A percentile compares a stretch with the other conserved stretches of the same genome.
These are phyloP conservation scores for Nematolebias whitei DNA, from an alignment of 2,113 vertebrate genomes.

Conservation along the genomic window DNA sequence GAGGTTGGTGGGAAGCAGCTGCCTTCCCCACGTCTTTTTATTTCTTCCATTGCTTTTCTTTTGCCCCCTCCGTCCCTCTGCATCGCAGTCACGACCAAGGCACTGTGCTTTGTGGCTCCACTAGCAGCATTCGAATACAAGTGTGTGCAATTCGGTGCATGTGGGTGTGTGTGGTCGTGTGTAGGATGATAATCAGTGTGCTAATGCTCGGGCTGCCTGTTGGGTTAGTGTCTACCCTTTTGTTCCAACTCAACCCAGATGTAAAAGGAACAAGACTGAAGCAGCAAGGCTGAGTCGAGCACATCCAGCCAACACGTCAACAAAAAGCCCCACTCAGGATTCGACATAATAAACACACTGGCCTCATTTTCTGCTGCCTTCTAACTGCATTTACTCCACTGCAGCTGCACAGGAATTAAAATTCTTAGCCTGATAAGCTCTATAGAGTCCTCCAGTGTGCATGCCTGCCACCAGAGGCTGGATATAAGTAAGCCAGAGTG, in stretches of 20 bases:
- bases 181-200: constrained; percentile 20
- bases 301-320: constrained; percentile 21
- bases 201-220: constrained; percentile 31
- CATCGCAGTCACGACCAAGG: constrained; percentile 32
- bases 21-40: constrained; percentile 36
- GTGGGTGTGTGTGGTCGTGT: constrained; percentile 14
- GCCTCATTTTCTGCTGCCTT: constrained; percentile 20
- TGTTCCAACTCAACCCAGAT: constrained; percentile 45
- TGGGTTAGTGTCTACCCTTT: constrained; percentile 47
- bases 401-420: constrained; percentile 14
- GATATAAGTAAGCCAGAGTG: neutral
- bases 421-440: constrained; percentile 18
- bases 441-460: neutral
- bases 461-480: constrained; percentile 1
- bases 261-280: constrained; percentile 24
- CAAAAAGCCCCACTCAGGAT: constrained; percentile 10
- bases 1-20: constrained; percentile 60
- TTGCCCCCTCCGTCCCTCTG: constrained; percentile 23
- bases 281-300: constrained; percentile 9
- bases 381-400: constrained; percentile 4
- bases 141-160: constrained; percentile 2
- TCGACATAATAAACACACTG: constrained; percentile 37
- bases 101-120: constrained; percentile 14
- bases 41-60: constrained; percentile 2
- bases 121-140: neutral